phyloP scores from a whole-genome alignment of 1,140 invertebrate species.

The Drosophila subobscura region DNA sequence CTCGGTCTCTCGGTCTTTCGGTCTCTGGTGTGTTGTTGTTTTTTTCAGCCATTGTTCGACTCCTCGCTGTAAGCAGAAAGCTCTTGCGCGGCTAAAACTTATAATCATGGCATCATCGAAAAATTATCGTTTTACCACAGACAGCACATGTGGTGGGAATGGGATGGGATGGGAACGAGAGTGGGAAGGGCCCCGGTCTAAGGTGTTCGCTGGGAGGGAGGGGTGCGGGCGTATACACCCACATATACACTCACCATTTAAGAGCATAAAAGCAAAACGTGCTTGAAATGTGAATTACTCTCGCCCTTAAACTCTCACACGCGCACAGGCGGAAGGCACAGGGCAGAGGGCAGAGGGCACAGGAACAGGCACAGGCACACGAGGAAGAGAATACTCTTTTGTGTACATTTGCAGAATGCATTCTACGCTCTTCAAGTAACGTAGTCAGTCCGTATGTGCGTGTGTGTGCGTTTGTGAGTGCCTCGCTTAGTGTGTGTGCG shows the following conservation, averaged over 20 bases:
- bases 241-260: conserved; percentile 76
- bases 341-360: background rate
- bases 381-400: too few relatives aligned
- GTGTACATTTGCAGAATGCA: conserved; percentile 2
- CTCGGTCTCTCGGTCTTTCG: conserved; percentile 1
- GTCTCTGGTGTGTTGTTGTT: background rate
- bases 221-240: background rate
- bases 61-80: conserved; percentile 33
- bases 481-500: conserved; percentile 9
- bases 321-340: background rate
- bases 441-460: background rate
- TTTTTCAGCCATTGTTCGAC: conserved; percentile 43
- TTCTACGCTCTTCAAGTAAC: conserved; percentile 27
- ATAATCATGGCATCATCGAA: conserved; percentile 78
- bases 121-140: conserved; percentile 74
- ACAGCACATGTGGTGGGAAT: conserved; percentile 20
- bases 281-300: conserved; percentile 74
- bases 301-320: conserved; percentile 21
- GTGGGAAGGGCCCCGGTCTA: conserved; percentile 6
- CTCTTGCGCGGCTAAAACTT: conserved; percentile 63
- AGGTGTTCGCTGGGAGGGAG: background rate
- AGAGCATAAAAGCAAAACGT: conserved; percentile 77
- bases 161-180: too few relatives aligned
- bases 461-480: conserved; percentile 11
- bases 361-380: conserved; percentile 1